phyloP scores from a whole-genome alignment of 2,888 invertebrate genomes.

The Trichopoda pennipes region DNA sequence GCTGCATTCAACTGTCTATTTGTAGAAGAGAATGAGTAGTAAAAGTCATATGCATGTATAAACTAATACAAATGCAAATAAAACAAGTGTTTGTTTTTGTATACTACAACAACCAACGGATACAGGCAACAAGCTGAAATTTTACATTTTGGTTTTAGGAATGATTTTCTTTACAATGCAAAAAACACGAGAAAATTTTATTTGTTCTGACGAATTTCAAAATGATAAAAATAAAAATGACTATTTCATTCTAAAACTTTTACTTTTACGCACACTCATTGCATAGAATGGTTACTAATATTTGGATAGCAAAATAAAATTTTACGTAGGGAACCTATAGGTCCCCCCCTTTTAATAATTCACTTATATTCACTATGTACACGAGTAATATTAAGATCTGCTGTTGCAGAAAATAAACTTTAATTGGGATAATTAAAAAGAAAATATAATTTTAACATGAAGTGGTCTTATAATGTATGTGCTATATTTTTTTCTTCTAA shows the following conservation, averaged over 20 bases:
- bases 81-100: neutral
- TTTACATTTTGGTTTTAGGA: slow-evolving; percentile 13
- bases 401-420: slow-evolving; percentile 2
- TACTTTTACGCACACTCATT: neutral
- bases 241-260: neutral
- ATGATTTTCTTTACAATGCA: slow-evolving; percentile 6
- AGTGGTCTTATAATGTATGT: slow-evolving; percentile 5
- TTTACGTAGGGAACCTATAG: neutral
- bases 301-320: neutral
- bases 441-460: slow-evolving; percentile 1
- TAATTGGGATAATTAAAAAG: slow-evolving; percentile 45
- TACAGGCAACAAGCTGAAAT: slow-evolving; percentile 7
- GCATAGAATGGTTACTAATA: neutral
- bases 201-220: neutral
- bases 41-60: neutral
- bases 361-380: too few species aligned
- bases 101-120: neutral
- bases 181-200: neutral
- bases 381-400: neutral
- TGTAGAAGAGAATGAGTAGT: neutral
- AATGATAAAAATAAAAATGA: neutral
- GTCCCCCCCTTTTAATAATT: too few species aligned
- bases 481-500: neutral
- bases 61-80: neutral
- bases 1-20: slow-evolving; percentile 32